phyloP scores from a whole-genome alignment of 2,113 vertebrate genomes.

The Hipposideros armiger region DNA sequence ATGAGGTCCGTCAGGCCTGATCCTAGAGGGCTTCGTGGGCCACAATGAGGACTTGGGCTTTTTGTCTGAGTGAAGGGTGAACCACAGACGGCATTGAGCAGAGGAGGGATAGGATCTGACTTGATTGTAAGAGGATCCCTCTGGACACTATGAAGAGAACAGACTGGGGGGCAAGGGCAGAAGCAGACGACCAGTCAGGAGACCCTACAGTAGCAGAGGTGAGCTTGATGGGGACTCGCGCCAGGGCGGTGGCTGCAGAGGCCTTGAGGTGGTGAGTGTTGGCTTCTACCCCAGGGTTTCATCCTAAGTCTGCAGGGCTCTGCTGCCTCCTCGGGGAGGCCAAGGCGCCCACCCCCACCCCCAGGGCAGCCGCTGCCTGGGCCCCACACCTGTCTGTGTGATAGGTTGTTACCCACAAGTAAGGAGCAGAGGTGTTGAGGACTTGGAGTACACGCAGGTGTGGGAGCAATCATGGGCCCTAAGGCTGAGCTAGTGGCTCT shows the following conservation, averaged over 20 bases:
- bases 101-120: not conserved
- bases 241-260: too few species aligned
- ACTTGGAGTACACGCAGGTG: not conserved
- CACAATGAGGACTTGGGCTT: not conserved
- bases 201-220: not conserved
- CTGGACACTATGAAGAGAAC: constrained; percentile 1
- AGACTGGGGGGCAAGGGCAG: not conserved
- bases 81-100: not conserved
- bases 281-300: not conserved
- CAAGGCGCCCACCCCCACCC: too few species aligned
- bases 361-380: not conserved
- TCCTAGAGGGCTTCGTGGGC: not conserved
- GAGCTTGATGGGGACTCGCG: not conserved
- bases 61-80: not conserved
- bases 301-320: not conserved
- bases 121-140: not conserved
- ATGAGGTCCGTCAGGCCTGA: not conserved
- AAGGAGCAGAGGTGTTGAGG: not conserved
- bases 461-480: not conserved
- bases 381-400: not conserved
- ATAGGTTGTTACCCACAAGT: not conserved
- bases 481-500: not conserved
- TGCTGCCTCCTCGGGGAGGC: not conserved
- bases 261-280: not conserved
- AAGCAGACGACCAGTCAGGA: not conserved